A percentile compares a stretch with the other conserved stretches of the same genome.
Conservation (phyloP, 2,888 invertebrate genomes). For the Sclerodermus sp. region DNA sequence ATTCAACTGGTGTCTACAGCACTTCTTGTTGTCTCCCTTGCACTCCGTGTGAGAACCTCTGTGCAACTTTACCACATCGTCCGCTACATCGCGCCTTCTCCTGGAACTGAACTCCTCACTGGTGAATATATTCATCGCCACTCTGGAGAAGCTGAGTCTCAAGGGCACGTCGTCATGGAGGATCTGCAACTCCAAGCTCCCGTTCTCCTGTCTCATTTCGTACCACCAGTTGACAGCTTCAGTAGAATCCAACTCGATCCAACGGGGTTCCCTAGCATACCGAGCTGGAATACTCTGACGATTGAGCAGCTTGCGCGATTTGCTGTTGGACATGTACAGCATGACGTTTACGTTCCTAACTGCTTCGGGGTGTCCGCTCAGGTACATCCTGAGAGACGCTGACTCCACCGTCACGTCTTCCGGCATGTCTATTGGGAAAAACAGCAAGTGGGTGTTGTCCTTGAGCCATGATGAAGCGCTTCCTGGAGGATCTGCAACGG, state of each 20-base stretch:
- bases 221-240: constrained; percentile 60
- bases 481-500: constrained; percentile 36
- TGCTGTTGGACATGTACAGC: constrained; percentile 26
- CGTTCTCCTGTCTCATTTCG: constrained; percentile 56
- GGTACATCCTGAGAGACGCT: constrained; percentile 58
- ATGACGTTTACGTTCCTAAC: constrained; percentile 27
- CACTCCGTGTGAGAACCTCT: constrained; percentile 61
- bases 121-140: constrained; percentile 48
- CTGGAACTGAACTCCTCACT: constrained; percentile 6
- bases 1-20: constrained; percentile 69
- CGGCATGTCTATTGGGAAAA: constrained; percentile 37
- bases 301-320: constrained; percentile 45
- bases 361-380: constrained; percentile 26
- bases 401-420: constrained; percentile 51
- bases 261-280: constrained; percentile 56
- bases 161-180: constrained; percentile 40
- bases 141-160: constrained; percentile 50
- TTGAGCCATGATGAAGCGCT: constrained; percentile 11
- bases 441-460: constrained; percentile 21
- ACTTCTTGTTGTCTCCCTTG: constrained; percentile 61
- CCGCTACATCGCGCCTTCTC: constrained; percentile 31
- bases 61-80: constrained; percentile 49
- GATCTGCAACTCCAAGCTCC: constrained; percentile 63
- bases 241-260: constrained; percentile 67
- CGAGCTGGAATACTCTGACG: constrained; percentile 50